Percentiles rank a stretch among this genome's conserved stretches.
Conservation (phyloP, 37 sponge, comb jelly and placozoan species). For the Corticium candelabrum region DNA sequence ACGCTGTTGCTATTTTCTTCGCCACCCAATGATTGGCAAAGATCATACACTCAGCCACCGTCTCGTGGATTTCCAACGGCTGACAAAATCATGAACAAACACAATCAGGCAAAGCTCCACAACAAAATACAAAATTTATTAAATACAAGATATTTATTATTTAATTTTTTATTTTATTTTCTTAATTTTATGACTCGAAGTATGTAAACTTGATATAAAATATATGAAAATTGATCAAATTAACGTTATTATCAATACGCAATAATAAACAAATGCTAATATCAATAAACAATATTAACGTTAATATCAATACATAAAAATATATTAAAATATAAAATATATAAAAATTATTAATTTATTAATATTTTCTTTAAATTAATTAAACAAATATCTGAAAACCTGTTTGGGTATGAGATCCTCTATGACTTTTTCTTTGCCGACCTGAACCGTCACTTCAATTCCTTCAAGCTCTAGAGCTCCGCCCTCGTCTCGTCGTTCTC, state of each 20-base stretch:
- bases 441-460: conserved; percentile 40
- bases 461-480: conserved; percentile 63
- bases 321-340: no score
- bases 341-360: no score
- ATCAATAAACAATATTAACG: background rate
- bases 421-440: conserved; percentile 9
- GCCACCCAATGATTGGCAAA: conserved; percentile 73
- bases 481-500: background rate
- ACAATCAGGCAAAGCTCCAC: no score
- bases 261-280: background rate
- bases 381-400: no score
- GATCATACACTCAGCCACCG: conserved; percentile 73
- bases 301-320: no score
- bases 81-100: no score
- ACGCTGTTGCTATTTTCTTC: conserved; percentile 30
- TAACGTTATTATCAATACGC: background rate
- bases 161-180: no score
- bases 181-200: no score
- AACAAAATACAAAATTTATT: no score
- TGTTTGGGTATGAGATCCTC: conserved; percentile 36
- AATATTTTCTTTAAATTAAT: no score
- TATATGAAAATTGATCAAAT: background rate
- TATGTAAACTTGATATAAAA: no score
- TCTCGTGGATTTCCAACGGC: conserved; percentile 59
- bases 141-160: no score